These are phyloP conservation scores for Zoanthus gigantus DNA, from an alignment of 92 coral and sea anemone genomes.

Conservation along the genomic window DNA sequence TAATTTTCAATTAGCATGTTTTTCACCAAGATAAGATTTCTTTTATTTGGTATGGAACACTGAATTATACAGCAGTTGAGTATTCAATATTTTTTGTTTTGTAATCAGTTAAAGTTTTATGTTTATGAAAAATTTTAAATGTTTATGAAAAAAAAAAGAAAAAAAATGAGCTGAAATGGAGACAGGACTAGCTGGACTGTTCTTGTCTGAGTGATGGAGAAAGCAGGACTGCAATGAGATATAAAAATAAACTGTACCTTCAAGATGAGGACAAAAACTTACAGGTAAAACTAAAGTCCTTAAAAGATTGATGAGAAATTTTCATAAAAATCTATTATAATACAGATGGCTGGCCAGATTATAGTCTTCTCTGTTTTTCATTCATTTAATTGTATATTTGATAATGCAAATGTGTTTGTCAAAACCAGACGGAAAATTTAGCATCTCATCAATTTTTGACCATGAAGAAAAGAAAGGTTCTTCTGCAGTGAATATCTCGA, in stretches of 20 bases:
- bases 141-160: slow-evolving; percentile 31
- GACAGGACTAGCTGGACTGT: slow-evolving; percentile 42
- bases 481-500: slow-evolving; percentile 13
- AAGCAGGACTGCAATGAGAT: neutral
- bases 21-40: slow-evolving; percentile 40
- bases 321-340: slow-evolving; percentile 46
- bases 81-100: slow-evolving; percentile 42
- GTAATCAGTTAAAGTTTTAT: slow-evolving; percentile 42
- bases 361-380: slow-evolving; percentile 43
- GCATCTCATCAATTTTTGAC: slow-evolving; percentile 17
- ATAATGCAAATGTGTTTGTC: slow-evolving; percentile 45
- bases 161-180: slow-evolving; percentile 28
- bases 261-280: slow-evolving; percentile 24
- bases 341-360: slow-evolving; percentile 55
- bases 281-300: slow-evolving; percentile 40
- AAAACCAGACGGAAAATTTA: slow-evolving; percentile 30
- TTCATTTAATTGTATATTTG: slow-evolving; percentile 49
- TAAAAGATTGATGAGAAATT: slow-evolving; percentile 49
- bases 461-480: neutral
- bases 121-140: slow-evolving; percentile 45
- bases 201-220: slow-evolving; percentile 17
- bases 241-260: slow-evolving; percentile 3
- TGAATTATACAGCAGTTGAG: slow-evolving; percentile 33
- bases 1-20: slow-evolving; percentile 47
- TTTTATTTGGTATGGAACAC: slow-evolving; percentile 34